A percentile compares a stretch with the other conserved stretches of the same genome.
These are phyloP conservation scores for Pelusios castaneus DNA, from an alignment of 2,113 vertebrate genomes.

Conservation along the genomic window DNA sequence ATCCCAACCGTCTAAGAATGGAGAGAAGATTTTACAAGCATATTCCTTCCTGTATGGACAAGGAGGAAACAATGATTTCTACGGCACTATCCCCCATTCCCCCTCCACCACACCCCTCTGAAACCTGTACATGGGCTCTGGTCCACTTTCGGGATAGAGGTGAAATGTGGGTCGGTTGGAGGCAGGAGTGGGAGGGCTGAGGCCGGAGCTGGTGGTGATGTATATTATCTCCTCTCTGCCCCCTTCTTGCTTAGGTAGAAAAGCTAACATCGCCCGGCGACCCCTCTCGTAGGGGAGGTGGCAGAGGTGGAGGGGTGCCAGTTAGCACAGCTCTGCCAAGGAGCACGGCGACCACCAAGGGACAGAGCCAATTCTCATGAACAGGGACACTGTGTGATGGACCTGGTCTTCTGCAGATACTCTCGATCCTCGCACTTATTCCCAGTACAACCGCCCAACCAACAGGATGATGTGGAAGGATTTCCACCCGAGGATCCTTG, in stretches of 20 bases:
- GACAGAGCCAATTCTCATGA: neutral
- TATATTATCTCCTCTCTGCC: neutral
- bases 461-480: neutral
- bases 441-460: neutral
- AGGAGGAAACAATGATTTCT: neutral
- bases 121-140: neutral
- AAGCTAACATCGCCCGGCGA: neutral
- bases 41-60: neutral
- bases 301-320: neutral
- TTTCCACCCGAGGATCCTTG: neutral
- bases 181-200: neutral
- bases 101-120: no score
- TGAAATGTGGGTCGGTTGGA: neutral
- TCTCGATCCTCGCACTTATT: neutral
- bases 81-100: no score
- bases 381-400: neutral
- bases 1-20: neutral
- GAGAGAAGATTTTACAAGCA: neutral
- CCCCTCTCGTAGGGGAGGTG: neutral
- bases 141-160: neutral
- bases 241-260: neutral
- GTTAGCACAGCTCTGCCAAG: neutral
- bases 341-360: neutral
- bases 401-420: neutral
- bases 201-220: neutral